Evolutionary conservation across 2,113 vertebrate species (phyloP).

Genomic region (Chaetura pelagica): DNA sequence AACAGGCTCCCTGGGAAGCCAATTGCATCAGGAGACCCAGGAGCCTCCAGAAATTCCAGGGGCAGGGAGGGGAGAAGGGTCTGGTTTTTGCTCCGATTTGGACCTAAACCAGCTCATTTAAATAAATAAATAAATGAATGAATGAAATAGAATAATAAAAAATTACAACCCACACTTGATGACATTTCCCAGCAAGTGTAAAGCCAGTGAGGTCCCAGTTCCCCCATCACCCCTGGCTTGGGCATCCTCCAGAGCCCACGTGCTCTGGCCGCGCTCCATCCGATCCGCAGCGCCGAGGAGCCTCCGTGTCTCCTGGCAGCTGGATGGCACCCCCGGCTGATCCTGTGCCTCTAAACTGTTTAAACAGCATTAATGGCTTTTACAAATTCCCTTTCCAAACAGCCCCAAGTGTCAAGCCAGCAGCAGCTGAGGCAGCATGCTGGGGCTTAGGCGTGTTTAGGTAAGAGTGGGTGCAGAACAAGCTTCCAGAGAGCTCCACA

Average conservation of each 20-base stretch:
- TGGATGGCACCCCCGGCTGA: slow-evolving; percentile 28
- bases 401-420: slow-evolving; percentile 47
- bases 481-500: slow-evolving; percentile 4
- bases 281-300: not conserved
- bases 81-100: not conserved
- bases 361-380: slow-evolving; percentile 68
- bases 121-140: not conserved
- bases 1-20: not conserved
- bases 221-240: not conserved
- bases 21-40: not conserved
- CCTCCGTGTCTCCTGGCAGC: slow-evolving; percentile 21
- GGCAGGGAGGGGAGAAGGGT: not conserved
- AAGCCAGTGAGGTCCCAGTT: not conserved
- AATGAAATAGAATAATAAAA: not conserved
- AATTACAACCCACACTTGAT: not conserved
- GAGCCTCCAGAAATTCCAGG: not conserved
- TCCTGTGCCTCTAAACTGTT: slow-evolving; percentile 65
- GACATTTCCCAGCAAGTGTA: not conserved
- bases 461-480: slow-evolving; percentile 53
- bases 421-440: not conserved
- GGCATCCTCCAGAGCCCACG: not conserved
- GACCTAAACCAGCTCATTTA: not conserved
- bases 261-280: not conserved
- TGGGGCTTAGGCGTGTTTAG: slow-evolving; percentile 57
- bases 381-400: slow-evolving; percentile 66